These are phyloP conservation scores for Callocephalon fimbriatum DNA, from an alignment of 2,113 vertebrate genomes.

Conservation along the genomic window DNA sequence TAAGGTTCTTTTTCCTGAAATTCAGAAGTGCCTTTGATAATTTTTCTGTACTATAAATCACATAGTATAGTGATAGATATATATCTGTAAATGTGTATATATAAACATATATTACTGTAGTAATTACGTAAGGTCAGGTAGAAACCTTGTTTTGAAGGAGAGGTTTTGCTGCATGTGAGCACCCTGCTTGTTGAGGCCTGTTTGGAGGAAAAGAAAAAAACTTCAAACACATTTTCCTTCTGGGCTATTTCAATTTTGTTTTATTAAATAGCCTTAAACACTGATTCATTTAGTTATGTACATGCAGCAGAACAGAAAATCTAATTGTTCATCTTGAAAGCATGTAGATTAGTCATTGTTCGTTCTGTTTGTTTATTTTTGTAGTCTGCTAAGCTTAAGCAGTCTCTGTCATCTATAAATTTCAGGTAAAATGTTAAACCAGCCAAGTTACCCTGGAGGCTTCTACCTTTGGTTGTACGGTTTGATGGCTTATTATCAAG, in stretches of 20 bases:
- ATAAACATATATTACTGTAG: not conserved
- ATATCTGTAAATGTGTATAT: not conserved
- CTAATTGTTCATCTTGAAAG: not conserved
- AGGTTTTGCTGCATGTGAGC: not conserved
- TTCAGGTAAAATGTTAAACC: not conserved
- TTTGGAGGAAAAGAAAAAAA: not conserved
- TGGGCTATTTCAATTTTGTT: not conserved
- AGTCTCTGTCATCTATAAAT: rapidly evolving
- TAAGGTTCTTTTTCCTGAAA: not conserved
- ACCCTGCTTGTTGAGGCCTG: not conserved
- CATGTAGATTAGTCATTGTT: not conserved
- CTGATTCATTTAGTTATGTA: not conserved
- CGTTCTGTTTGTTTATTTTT: not conserved
- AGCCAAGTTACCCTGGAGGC: rapidly evolving
- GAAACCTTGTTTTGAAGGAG: not conserved
- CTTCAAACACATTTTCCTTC: not conserved
- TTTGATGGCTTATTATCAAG: rapidly evolving
- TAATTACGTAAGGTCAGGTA: not conserved
- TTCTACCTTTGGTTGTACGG: rapidly evolving
- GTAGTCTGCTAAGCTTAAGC: not conserved
- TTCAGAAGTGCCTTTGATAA: not conserved
- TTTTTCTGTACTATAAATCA: not conserved
- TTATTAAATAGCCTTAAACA: not conserved
- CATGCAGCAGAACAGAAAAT: not conserved
- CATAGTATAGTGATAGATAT: not conserved